phyloP scores from a whole-genome alignment of 2,888 invertebrate species.

The Ophion slaviceki region DNA sequence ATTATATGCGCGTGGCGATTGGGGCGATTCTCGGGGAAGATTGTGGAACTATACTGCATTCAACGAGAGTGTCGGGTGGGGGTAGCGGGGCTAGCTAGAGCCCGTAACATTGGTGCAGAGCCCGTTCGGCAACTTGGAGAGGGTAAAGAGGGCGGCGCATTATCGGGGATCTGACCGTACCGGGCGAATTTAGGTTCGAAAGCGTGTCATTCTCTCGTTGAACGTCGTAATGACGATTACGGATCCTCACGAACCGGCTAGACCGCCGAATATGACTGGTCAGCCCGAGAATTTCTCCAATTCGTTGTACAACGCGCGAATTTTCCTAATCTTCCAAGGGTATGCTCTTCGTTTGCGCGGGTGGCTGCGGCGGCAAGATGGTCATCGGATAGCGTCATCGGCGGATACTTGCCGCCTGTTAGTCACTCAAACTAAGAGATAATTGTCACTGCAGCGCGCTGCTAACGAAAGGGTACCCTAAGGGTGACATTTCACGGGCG shows the following conservation, averaged over 20 bases:
- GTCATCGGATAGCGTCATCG: no score
- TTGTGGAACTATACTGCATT: not conserved
- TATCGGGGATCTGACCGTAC: no score
- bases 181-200: no score
- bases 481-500: not conserved
- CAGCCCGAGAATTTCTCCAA: slow-evolving; percentile 2
- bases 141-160: no score
- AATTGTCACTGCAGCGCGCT: not conserved
- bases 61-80: no score
- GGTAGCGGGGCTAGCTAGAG: no score
- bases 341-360: not conserved
- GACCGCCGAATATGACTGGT: not conserved
- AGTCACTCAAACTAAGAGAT: not conserved
- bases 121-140: no score
- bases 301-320: slow-evolving; percentile 2
- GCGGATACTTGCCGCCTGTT: not conserved
- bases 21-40: not conserved
- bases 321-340: not conserved
- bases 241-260: not conserved
- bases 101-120: no score
- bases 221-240: not conserved
- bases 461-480: not conserved
- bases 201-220: no score
- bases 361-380: not conserved
- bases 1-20: slow-evolving; percentile 16